phyloP scores from a whole-genome alignment of 2,888 invertebrate genomes.

The Myathropa florea region DNA sequence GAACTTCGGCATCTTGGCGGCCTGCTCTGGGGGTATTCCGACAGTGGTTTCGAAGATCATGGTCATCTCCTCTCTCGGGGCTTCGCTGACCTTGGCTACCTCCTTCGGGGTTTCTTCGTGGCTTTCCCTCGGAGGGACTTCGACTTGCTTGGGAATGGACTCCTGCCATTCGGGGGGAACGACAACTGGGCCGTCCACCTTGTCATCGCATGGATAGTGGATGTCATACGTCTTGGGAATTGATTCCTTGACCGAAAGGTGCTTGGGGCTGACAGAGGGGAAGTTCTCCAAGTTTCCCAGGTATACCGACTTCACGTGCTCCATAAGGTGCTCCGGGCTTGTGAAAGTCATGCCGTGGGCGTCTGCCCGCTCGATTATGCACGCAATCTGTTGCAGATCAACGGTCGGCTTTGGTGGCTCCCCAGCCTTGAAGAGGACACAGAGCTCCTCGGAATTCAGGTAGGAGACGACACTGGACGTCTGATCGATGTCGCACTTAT shows the following conservation, averaged over 20 bases:
- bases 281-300: not conserved
- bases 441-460: conserved; percentile 23
- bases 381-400: conserved; percentile 10
- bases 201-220: not conserved
- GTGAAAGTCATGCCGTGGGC: conserved; percentile 4
- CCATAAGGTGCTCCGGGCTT: conserved; percentile 10
- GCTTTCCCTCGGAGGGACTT: not conserved
- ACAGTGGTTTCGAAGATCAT: conserved; percentile 46
- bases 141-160: conserved; percentile 12
- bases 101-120: not conserved
- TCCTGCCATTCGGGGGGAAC: conserved; percentile 36
- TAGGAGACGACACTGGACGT: conserved; percentile 24
- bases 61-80: conserved; percentile 28
- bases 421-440: not conserved
- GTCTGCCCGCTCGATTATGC: conserved; percentile 8
- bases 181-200: not conserved
- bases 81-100: not conserved
- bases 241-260: not conserved
- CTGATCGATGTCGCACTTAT: conserved; percentile 16
- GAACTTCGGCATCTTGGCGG: conserved; percentile 56
- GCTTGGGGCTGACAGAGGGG: not conserved
- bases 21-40: conserved; percentile 42
- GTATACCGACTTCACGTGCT: not conserved
- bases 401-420: not conserved
- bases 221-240: not conserved